Evolutionary conservation across 1,140 invertebrate genomes (phyloP).

Genomic region (Orius laevigatus): DNA sequence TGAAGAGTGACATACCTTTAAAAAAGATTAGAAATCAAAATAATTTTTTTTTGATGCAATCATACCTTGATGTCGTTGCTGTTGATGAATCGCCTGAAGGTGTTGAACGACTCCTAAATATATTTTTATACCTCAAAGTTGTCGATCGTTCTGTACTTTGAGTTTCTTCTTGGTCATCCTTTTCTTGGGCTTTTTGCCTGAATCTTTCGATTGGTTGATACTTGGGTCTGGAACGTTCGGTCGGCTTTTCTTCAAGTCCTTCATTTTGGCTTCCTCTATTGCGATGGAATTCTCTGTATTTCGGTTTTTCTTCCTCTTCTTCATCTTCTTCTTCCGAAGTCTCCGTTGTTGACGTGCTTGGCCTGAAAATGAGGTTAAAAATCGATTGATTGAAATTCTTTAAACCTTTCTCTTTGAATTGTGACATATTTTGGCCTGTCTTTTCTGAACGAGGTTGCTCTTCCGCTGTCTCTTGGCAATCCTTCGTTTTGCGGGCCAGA

Average conservation of each 20-base stretch:
- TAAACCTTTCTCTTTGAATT: conserved; percentile 24
- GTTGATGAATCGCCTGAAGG: conserved; percentile 7
- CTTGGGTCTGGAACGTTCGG: conserved; percentile 4
- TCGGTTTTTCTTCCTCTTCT: conserved; percentile 21
- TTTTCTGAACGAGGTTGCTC: conserved; percentile 25
- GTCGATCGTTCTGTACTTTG: conserved; percentile 18
- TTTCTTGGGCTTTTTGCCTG: conserved; percentile 13
- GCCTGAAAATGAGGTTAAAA: conserved; percentile 9
- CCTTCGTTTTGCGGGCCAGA: conserved; percentile 54
- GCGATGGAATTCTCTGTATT: conserved; percentile 17
- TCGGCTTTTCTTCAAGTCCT: conserved; percentile 3
- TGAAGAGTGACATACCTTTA: conserved; percentile 25
- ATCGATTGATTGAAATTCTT: conserved; percentile 2
- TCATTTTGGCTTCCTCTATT: conserved; percentile 13
- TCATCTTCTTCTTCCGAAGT: conserved; percentile 22
- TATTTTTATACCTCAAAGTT: conserved; percentile 19
- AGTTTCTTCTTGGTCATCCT: neutral
- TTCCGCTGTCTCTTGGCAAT: conserved; percentile 28
- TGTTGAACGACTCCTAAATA: conserved; percentile 9
- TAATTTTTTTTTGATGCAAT: neutral
- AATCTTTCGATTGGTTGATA: conserved; percentile 12
- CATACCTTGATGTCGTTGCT: conserved; percentile 12
- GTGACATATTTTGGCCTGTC: conserved; percentile 45
- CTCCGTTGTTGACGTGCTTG: conserved; percentile 15
- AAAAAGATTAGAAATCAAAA: conserved; percentile 1